Conservation (phyloP, 2,113 vertebrate species). For the Trichechus manatus region DNA sequence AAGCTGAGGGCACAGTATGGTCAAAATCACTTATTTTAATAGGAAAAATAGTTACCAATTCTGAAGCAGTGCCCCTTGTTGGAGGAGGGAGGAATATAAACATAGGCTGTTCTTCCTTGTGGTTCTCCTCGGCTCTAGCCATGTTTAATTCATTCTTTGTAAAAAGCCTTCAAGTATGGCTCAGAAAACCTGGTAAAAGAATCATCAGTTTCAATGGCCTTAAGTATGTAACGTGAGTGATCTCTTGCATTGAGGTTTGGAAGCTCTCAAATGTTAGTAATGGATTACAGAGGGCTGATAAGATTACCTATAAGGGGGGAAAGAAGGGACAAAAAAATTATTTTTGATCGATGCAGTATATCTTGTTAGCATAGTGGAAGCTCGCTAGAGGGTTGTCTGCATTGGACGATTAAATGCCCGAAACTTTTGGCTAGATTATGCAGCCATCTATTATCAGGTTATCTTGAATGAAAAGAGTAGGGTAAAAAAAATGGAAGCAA, state of each 20-base stretch:
- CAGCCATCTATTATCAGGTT: not conserved
- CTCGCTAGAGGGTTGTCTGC: not conserved
- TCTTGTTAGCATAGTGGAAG: not conserved
- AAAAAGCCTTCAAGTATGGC: not conserved
- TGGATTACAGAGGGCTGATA: conserved; percentile 19
- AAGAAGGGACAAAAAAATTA: not conserved
- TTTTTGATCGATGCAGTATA: not conserved
- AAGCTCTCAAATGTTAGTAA: not conserved
- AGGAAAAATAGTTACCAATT: not conserved
- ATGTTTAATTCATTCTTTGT: conserved; percentile 1
- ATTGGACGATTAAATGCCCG: conserved; percentile 19
- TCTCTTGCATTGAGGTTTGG: not conserved
- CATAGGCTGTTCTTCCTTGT: not conserved
- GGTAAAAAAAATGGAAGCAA: not conserved
- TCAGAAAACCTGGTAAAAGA: not conserved
- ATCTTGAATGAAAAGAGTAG: not conserved
- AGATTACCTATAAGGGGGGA: not conserved
- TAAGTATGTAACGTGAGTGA: not conserved
- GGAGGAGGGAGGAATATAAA: not conserved
- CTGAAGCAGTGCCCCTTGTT: not conserved
- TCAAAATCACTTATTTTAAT: conserved; percentile 43
- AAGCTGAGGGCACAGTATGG: not conserved
- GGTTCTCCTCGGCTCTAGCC: not conserved
- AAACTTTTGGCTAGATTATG: not conserved
- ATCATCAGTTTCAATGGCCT: not conserved